Conservation (phyloP, 2,888 invertebrate genomes). For the Amiota minor region DNA sequence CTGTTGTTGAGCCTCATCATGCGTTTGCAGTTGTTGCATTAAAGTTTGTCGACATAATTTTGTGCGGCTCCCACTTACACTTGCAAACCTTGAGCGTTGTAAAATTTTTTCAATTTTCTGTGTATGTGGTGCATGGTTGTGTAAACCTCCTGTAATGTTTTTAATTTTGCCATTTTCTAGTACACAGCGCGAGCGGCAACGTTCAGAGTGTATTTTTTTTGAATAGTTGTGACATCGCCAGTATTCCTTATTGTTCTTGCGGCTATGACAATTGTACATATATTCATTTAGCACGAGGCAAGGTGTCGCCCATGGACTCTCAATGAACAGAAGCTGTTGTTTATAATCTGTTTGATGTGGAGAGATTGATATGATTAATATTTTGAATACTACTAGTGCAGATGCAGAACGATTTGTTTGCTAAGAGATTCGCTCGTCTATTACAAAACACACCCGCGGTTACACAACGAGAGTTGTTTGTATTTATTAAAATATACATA, state of each 20-base stretch:
- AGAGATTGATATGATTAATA: too few relatives aligned
- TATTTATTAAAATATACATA: too few relatives aligned
- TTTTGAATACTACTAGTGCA: too few relatives aligned
- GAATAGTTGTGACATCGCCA: conserved; percentile 74
- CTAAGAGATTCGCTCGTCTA: too few relatives aligned
- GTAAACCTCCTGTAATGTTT: conserved; percentile 70
- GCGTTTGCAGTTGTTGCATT: conserved; percentile 41
- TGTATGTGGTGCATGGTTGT: conserved; percentile 73
- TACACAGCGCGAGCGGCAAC: conserved; percentile 73
- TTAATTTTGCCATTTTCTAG: conserved; percentile 71
- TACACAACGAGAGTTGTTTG: too few relatives aligned
- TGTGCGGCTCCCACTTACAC: conserved; percentile 38
- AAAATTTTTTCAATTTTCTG: conserved; percentile 72
- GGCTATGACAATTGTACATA: conserved; percentile 73
- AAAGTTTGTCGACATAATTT: conserved; percentile 47
- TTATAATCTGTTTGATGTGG: background rate
- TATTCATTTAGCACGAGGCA: conserved; percentile 71
- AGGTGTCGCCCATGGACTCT: conserved; percentile 73
- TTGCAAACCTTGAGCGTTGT: conserved; percentile 66
- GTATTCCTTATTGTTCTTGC: conserved; percentile 72
- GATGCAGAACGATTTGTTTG: too few relatives aligned
- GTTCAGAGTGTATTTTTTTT: conserved; percentile 68
- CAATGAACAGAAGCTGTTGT: conserved; percentile 69
- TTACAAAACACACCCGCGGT: too few relatives aligned
- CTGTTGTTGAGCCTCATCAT: conserved; percentile 36